Percentiles rank a stretch among this genome's conserved stretches.
Evolutionary conservation across 2,888 invertebrate species (phyloP).

Genomic region (Pterobdella sp.): DNA sequence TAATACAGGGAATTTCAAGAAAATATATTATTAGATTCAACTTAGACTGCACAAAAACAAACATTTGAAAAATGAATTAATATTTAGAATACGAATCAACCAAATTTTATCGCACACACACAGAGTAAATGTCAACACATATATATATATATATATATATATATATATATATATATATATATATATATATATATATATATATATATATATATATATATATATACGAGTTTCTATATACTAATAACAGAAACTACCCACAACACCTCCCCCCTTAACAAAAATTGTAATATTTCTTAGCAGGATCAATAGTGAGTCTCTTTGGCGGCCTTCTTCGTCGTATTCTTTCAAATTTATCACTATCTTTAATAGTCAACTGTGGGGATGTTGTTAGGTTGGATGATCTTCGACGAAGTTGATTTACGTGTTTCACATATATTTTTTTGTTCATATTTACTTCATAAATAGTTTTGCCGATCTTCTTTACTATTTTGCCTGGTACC

Average conservation of each 20-base stretch:
- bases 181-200: constrained; percentile 6
- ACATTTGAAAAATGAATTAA: not conserved
- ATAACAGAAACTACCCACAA: no score
- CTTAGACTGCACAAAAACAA: not conserved
- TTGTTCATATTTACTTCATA: not conserved
- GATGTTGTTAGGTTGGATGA: not conserved
- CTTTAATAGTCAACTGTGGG: not conserved
- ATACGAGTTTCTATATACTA: not conserved
- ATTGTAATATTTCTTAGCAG: no score
- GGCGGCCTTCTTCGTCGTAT: not conserved
- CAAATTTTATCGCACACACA: no score
- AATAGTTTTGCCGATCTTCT: not conserved
- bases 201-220: not conserved
- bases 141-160: not conserved
- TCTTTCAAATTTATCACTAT: not conserved
- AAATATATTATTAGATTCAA: no score
- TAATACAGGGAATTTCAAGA: no score
- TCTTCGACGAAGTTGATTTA: not conserved
- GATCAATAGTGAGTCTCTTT: not conserved
- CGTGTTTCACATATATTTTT: not conserved
- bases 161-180: not conserved
- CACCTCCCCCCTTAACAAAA: not conserved
- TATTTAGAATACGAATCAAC: no score
- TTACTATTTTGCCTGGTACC: not conserved
- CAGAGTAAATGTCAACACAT: no score